Conservation (phyloP, 2,113 vertebrate species). For the Nannospalax galili region DNA sequence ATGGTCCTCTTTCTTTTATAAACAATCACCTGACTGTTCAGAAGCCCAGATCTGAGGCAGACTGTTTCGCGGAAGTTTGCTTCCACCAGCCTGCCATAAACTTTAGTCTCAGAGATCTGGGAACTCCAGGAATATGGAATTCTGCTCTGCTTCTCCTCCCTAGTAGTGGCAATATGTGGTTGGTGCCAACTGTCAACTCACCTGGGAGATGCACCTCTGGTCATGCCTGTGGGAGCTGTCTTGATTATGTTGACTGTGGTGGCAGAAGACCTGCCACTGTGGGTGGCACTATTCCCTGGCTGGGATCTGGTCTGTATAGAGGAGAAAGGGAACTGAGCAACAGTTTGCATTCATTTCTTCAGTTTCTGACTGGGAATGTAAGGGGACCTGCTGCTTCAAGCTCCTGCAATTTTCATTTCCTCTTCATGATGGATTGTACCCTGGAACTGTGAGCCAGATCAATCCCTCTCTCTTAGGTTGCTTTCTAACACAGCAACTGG, state of each 20-base stretch:
- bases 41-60: not conserved
- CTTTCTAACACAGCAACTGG: not conserved
- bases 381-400: not conserved
- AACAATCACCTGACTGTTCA: not conserved
- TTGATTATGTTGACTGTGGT: not conserved
- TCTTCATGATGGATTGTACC: not conserved
- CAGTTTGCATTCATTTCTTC: accelerated
- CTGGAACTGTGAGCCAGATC: not conserved
- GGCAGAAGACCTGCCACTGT: not conserved
- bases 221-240: not conserved
- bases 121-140: not conserved
- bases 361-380: not conserved
- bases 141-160: not conserved
- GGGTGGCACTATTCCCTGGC: not conserved
- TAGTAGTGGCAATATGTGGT: too few species aligned
- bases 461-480: not conserved
- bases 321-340: not conserved
- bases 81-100: not conserved
- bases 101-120: not conserved
- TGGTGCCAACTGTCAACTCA: not conserved
- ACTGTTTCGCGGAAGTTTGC: not conserved
- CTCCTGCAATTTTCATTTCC: not conserved
- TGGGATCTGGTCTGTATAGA: not conserved
- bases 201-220: not conserved
- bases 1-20: not conserved